phyloP scores from a whole-genome alignment of 2,113 vertebrate species.

The Pelobates fuscus region DNA sequence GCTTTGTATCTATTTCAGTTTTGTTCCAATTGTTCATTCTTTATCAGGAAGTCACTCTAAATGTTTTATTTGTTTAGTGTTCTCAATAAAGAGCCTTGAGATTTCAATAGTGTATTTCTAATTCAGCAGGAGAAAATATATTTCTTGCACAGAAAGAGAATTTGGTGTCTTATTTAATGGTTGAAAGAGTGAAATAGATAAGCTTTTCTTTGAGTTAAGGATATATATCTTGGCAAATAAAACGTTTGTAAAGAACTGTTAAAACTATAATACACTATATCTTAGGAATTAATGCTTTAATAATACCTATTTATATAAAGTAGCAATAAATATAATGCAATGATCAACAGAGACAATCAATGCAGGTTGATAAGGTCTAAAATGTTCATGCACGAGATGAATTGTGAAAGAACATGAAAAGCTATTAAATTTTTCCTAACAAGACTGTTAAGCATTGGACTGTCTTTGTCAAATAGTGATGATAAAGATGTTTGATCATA shows the following conservation, averaged over 20 bases:
- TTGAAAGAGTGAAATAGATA: background rate
- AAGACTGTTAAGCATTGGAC: no score
- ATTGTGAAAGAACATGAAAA: no score
- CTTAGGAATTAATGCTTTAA: no score
- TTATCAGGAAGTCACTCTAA: slow-evolving; percentile 35
- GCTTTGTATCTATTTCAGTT: slow-evolving; percentile 21
- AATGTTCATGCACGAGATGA: no score
- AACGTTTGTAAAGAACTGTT: background rate
- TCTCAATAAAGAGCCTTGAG: slow-evolving; percentile 38
- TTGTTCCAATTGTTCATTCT: slow-evolving; percentile 28
- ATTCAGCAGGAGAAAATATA: slow-evolving; percentile 28
- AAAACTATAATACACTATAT: no score
- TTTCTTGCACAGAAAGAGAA: background rate
- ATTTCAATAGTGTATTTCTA: slow-evolving; percentile 27
- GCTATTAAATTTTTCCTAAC: no score
- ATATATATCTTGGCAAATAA: background rate
- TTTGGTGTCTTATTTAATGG: background rate
- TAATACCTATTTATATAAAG: no score
- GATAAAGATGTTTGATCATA: no score
- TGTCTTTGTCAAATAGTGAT: no score
- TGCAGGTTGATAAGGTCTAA: no score
- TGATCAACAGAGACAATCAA: no score
- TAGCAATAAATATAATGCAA: no score
- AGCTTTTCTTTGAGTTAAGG: background rate
- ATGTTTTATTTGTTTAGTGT: slow-evolving; percentile 39